Conservation (phyloP, 2,113 vertebrate genomes). For the Nibea coibor region DNA sequence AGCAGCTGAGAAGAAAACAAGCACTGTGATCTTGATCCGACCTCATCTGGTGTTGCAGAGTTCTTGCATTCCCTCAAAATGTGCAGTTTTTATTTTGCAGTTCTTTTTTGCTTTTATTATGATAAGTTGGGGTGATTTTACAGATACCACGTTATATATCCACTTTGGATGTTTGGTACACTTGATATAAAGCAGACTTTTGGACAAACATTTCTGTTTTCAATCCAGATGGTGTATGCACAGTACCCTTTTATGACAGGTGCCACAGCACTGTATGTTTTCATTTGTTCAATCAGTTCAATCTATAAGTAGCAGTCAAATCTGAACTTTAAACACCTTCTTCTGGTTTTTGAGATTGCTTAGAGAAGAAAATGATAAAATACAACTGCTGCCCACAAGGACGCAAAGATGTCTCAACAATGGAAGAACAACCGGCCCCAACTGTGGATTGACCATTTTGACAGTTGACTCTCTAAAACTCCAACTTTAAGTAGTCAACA, state of each 20-base stretch:
- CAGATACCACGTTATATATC: neutral
- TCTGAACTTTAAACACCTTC: no score
- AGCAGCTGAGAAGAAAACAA: constrained; percentile 45
- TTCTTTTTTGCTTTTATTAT: constrained; percentile 17
- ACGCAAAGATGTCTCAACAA: no score
- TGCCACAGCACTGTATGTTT: neutral
- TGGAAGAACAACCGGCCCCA: no score
- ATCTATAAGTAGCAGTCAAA: neutral
- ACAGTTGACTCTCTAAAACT: no score
- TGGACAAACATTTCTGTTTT: neutral
- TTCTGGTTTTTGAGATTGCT: no score
- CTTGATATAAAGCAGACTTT: neutral
- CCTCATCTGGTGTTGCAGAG: constrained; percentile 1
- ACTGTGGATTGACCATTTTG: no score
- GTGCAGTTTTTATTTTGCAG: constrained; percentile 28
- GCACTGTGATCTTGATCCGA: constrained; percentile 38
- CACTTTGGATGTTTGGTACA: neutral
- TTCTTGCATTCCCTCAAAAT: constrained; percentile 1
- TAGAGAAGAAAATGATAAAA: no score
- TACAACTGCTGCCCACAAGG: no score
- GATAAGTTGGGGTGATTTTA: constrained; percentile 2
- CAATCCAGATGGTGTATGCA: neutral
- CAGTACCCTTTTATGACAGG: neutral
- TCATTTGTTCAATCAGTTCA: neutral
- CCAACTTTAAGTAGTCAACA: neutral